A percentile compares a stretch with the other conserved stretches of the same genome.
Evolutionary conservation across 1,140 invertebrate species (phyloP).

Genomic region (Ceratina japonica): DNA sequence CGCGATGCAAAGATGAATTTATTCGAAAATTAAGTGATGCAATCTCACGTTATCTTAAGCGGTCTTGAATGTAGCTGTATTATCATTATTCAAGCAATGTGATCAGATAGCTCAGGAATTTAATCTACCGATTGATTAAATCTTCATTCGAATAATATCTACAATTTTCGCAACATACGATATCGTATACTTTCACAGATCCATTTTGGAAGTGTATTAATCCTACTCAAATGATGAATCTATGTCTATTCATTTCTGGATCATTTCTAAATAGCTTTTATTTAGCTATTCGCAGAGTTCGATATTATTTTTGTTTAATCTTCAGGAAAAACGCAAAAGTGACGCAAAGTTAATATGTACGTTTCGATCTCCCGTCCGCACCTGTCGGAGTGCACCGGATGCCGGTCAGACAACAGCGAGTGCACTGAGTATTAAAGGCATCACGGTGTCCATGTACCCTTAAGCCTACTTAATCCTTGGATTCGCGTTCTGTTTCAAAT

Average conservation of each 20-base stretch:
- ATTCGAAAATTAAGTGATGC: not conserved
- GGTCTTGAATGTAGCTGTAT: not conserved
- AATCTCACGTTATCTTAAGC: constrained; percentile 10
- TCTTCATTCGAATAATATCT: not conserved
- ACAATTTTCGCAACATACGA: not conserved
- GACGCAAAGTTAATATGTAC: not conserved
- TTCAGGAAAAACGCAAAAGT: not conserved
- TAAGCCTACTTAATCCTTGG: not conserved
- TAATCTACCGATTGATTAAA: not conserved
- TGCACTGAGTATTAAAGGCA: constrained; percentile 36
- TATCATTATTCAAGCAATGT: constrained; percentile 24
- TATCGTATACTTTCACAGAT: not conserved
- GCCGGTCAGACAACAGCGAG: constrained; percentile 60
- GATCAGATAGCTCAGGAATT: constrained; percentile 35
- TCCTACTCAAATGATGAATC: not conserved
- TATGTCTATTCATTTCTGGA: not conserved
- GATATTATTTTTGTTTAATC: no score
- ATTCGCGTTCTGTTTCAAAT: not conserved
- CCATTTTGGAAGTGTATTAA: not conserved
- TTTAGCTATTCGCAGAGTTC: not conserved
- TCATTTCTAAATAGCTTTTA: not conserved
- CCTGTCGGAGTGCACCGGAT: constrained; percentile 60
- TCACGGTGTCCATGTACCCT: not conserved
- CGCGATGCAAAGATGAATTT: not conserved
- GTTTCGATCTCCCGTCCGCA: constrained; percentile 47